Evolutionary conservation across 2,797 vertebrate genomes (phyloP), one percentile per base, ranked within the genome.

Genomic region (Podargus strigoides): DNA sequence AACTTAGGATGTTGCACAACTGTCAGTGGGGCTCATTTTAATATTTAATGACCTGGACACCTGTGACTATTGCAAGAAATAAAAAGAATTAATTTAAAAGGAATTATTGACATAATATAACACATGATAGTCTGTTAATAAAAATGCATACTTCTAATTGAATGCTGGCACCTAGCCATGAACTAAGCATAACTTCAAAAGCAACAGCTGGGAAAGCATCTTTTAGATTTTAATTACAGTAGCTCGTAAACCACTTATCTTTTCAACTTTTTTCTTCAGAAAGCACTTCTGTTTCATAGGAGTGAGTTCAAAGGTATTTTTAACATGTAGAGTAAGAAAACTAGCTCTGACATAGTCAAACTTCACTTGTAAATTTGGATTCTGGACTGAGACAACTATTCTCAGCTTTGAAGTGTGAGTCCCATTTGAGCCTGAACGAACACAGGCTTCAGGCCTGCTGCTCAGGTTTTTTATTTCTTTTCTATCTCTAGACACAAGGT

Each of bases 211-310:
- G 97, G 96, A 85, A 97, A 97, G 78, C 94, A 97, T 97, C 96
- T 96, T 98, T 97, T 95, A 96, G 96, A 96, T 97, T 97, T 97
- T 98, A 98, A 98, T 98, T 98, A 97, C 94, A 96, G 84, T 92
- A 83, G 56, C 91, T 96, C 36, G 0, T 96, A 97, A 96, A 96
- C 80, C 93, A 97, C 93, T 96, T 97, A 95, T 93, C 92, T 96
- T 91, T 94, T 93, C 93, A 96, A 95, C 94, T 94, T 84, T 77
- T 94, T 93, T 78, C 89, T 96, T 96, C 90, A 94, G 88, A 94
- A 97, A 84, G 79, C 62, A 85, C 64, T 97, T 97, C 95, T 96
- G 62, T 95, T 95, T 94, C 93, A 93, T 15, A 97, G 72, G 53
- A 80, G 80, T n/a, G 68, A 96, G 94, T 97, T 97, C 95, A 97